Percentiles rank a stretch among this genome's conserved stretches.
phyloP scores from a whole-genome alignment of 2,888 invertebrate genomes.

The Neoaliturus tenellus region DNA sequence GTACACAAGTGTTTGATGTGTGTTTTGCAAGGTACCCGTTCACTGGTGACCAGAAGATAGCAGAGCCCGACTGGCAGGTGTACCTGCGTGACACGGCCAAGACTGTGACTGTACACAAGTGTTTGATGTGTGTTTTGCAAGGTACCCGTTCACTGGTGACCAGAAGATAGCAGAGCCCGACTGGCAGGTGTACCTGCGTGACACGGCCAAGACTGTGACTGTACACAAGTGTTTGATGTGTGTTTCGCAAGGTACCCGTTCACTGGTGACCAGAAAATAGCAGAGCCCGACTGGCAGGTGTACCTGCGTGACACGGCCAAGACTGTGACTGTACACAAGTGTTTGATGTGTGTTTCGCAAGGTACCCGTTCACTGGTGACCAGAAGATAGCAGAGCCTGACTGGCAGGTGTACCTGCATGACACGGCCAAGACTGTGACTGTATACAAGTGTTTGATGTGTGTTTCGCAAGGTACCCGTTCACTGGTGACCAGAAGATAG shows the following conservation, averaged over 20 bases:
- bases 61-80: conserved; percentile 95
- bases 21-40: conserved; percentile 87
- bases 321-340: too few species aligned
- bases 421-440: conserved; percentile 91
- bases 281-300: conserved; percentile 95
- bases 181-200: conserved; percentile 92
- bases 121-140: too few species aligned
- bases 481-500: conserved; percentile 84
- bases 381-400: conserved; percentile 93
- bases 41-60: conserved; percentile 84
- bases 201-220: conserved; percentile 91
- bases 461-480: conserved; percentile 86
- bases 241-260: conserved; percentile 85
- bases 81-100: conserved; percentile 92
- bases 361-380: conserved; percentile 87
- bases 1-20: conserved; percentile 97
- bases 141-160: conserved; percentile 87
- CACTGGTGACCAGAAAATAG: conserved; percentile 84
- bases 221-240: too few species aligned
- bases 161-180: conserved; percentile 93
- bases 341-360: too few species aligned
- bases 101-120: too few species aligned
- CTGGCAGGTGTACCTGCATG: conserved; percentile 92
- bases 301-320: conserved; percentile 92
- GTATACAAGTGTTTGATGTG: too few species aligned